These are phyloP conservation scores for Aphis gossypii DNA, from an alignment of 1,140 invertebrate species.

Conservation along the genomic window DNA sequence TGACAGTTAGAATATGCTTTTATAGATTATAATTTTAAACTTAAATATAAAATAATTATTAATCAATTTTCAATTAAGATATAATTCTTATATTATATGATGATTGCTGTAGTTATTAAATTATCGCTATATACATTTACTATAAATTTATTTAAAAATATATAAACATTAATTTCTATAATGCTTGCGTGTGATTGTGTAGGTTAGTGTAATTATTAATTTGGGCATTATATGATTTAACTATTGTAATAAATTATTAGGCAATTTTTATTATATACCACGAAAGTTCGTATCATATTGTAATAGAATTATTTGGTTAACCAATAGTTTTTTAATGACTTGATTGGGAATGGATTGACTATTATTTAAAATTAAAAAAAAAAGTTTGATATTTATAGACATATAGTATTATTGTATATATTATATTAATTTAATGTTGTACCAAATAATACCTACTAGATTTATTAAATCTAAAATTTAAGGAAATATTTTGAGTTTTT, in stretches of 20 bases:
- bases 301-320: background rate
- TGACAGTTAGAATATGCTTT: no score
- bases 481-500: no score
- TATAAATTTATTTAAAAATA: background rate
- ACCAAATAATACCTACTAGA: no score
- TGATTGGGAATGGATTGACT: background rate
- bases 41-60: background rate
- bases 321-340: background rate
- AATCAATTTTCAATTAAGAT: background rate
- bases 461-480: no score
- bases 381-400: no score
- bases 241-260: no score
- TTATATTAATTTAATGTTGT: no score
- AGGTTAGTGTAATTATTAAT: background rate
- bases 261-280: no score
- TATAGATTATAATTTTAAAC: no score
- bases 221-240: background rate
- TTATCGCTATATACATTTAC: background rate
- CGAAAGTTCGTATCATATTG: background rate
- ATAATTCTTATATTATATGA: background rate
- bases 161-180: background rate
- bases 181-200: background rate
- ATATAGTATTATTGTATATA: no score
- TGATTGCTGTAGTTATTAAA: background rate
- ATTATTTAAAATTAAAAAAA: background rate